Evolutionary conservation across 2,113 vertebrate species (phyloP).

Genomic region (Pandion haliaetus): DNA sequence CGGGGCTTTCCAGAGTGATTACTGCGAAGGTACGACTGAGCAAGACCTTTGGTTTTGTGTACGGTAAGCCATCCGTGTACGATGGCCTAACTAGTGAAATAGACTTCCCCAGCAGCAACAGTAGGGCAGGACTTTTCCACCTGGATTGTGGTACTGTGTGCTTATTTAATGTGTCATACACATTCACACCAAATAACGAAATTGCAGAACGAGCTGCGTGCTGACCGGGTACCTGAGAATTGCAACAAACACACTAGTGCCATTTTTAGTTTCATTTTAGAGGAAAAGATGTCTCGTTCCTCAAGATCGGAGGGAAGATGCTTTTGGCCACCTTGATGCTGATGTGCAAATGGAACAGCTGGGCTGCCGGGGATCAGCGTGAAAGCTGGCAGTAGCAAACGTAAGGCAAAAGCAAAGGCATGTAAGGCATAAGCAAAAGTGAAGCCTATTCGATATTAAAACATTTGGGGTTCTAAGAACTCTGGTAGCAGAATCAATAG

Average conservation of each 20-base stretch:
- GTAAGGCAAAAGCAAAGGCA: too few relatives aligned
- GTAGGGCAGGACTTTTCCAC: too few relatives aligned
- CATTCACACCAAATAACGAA: not conserved
- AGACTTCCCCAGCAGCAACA: too few relatives aligned
- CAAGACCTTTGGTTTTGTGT: fast-evolving
- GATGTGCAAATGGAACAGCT: not conserved
- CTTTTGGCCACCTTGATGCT: not conserved
- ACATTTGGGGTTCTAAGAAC: not conserved
- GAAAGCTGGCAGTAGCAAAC: not conserved
- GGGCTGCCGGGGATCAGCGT: too few relatives aligned
- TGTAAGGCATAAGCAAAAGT: not conserved
- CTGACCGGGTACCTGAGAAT: too few relatives aligned
- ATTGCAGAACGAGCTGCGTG: not conserved
- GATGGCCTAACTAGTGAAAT: fast-evolving
- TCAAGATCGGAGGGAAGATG: not conserved
- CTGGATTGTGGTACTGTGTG: too few relatives aligned
- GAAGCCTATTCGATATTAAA: too few relatives aligned
- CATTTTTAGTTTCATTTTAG: not conserved
- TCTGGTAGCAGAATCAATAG: not conserved
- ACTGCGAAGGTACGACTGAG: not conserved
- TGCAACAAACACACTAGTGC: too few relatives aligned
- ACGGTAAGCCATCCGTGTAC: fast-evolving
- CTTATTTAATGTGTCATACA: too few relatives aligned
- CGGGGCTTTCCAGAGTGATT: too few relatives aligned
- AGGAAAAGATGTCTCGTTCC: not conserved